Conservation (phyloP, 2,888 invertebrate genomes). For the Nomada hirtipes region DNA sequence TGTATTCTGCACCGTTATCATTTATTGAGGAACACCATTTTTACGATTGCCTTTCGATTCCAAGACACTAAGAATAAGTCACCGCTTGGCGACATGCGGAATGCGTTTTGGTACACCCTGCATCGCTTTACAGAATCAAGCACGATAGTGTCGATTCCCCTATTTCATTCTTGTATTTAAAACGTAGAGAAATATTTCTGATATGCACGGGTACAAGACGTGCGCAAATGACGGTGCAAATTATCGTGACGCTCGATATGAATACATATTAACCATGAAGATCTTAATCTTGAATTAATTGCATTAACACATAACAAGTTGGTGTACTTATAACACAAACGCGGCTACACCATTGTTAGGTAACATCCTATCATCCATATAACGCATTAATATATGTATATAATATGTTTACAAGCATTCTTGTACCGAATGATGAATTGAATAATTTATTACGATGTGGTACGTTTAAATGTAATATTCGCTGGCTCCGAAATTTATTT, state of each 20-base stretch:
- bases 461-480: background rate
- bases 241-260: constrained; percentile 47
- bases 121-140: constrained; percentile 23
- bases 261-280: constrained; percentile 42
- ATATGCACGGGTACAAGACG: background rate
- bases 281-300: constrained; percentile 40
- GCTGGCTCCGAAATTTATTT: background rate
- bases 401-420: background rate
- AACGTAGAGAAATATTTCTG: background rate
- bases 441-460: background rate
- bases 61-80: constrained; percentile 42
- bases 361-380: constrained; percentile 5
- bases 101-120: constrained; percentile 36
- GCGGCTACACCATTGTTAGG: background rate
- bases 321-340: constrained; percentile 3
- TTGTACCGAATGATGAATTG: constrained; percentile 1
- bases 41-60: constrained; percentile 33
- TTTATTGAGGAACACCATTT: constrained; percentile 48
- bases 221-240: constrained; percentile 17
- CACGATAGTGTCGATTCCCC: constrained; percentile 44
- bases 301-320: background rate
- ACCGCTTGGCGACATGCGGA: constrained; percentile 42
- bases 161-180: constrained; percentile 15
- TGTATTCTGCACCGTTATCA: constrained; percentile 47
- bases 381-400: background rate